Evolutionary conservation across 2,888 invertebrate species (phyloP).

Genomic region (Pandemis heparana): DNA sequence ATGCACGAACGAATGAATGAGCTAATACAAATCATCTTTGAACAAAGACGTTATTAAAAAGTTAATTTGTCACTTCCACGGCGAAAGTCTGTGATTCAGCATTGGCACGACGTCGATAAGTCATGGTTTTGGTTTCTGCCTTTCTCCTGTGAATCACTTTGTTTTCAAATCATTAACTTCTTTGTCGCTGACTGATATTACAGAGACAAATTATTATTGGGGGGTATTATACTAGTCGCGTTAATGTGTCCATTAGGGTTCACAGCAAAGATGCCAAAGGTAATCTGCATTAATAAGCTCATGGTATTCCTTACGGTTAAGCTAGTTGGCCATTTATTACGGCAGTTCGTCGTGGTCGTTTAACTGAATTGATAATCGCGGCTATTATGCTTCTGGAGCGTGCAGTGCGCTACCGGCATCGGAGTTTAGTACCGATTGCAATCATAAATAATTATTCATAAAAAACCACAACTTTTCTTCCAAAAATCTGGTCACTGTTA

Average conservation of each 20-base stretch:
- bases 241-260: slow-evolving; percentile 19
- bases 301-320: slow-evolving; percentile 24
- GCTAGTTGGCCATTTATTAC: slow-evolving; percentile 36
- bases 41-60: slow-evolving; percentile 44
- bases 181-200: slow-evolving; percentile 20
- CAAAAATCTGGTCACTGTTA: neutral
- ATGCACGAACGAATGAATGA: slow-evolving; percentile 22
- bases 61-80: slow-evolving; percentile 50
- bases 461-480: neutral
- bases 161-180: slow-evolving; percentile 42
- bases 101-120: slow-evolving; percentile 54
- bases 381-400: slow-evolving; percentile 45
- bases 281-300: slow-evolving; percentile 36
- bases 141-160: slow-evolving; percentile 59
- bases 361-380: slow-evolving; percentile 47
- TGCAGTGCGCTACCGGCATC: slow-evolving; percentile 50
- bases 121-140: slow-evolving; percentile 52
- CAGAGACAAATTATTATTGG: slow-evolving; percentile 14
- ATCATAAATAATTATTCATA: neutral
- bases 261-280: slow-evolving; percentile 12
- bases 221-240: slow-evolving; percentile 7
- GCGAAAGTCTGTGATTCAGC: slow-evolving; percentile 60
- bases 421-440: slow-evolving; percentile 44
- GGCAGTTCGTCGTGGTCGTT: slow-evolving; percentile 49
- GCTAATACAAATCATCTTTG: slow-evolving; percentile 18